These are phyloP conservation scores for Rhipidura dahli DNA, from an alignment of 2,113 vertebrate genomes.

Conservation along the genomic window DNA sequence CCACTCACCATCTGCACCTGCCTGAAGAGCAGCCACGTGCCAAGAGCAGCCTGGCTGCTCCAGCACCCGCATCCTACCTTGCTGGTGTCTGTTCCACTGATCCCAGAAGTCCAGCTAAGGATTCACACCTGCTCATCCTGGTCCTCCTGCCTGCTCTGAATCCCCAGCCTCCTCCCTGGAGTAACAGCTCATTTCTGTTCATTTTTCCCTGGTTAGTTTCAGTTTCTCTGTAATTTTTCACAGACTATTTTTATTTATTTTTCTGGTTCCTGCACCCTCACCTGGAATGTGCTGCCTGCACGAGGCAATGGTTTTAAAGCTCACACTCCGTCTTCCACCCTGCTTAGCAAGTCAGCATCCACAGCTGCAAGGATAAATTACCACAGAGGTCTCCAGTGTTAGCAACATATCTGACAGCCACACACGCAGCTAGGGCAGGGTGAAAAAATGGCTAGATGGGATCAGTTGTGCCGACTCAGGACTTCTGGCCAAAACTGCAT, in stretches of 20 bases:
- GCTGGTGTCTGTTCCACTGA: background rate
- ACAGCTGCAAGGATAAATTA: background rate
- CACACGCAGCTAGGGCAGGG: background rate
- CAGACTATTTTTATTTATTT: background rate
- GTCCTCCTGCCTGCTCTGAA: background rate
- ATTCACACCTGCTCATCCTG: background rate
- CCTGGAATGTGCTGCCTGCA: background rate
- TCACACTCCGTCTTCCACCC: background rate
- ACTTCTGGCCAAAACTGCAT: conserved; percentile 9
- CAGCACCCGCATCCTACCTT: background rate
- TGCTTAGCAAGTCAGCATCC: background rate
- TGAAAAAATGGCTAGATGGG: conserved; percentile 1
- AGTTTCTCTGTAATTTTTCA: background rate
- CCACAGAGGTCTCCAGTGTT: background rate
- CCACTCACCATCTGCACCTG: conserved; percentile 42
- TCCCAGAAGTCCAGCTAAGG: background rate
- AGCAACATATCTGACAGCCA: conserved; percentile 16
- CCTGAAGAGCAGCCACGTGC: background rate
- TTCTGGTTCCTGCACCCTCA: background rate
- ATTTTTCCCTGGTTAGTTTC: background rate
- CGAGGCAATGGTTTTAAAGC: background rate
- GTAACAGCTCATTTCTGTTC: background rate
- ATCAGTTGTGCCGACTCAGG: background rate
- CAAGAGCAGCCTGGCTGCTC: background rate
- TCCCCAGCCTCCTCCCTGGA: background rate